Conservation (phyloP, 2,113 vertebrate species). For the Pelecanoides urinatrix region DNA sequence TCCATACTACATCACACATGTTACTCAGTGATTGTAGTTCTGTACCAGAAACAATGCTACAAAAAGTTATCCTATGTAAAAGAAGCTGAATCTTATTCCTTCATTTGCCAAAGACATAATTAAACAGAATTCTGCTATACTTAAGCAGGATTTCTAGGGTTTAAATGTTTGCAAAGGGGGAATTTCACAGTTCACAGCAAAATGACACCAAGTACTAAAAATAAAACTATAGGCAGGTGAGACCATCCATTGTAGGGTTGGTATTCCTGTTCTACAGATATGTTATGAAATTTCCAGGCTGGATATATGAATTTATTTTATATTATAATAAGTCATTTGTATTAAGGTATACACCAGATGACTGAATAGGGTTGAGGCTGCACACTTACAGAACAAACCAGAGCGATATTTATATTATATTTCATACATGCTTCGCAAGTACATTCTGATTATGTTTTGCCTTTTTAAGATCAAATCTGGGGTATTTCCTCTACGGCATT, state of each 20-base stretch:
- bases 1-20: rapidly evolving
- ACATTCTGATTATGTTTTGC: neutral
- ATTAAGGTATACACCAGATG: neutral
- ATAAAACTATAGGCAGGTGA: neutral
- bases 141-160: neutral
- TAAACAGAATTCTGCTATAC: neutral
- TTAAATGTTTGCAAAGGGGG: neutral
- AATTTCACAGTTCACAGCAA: neutral
- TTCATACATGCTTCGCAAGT: neutral
- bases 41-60: neutral
- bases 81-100: neutral
- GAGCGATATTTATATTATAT: neutral
- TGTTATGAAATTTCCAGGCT: neutral
- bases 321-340: rapidly evolving
- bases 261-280: neutral
- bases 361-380: neutral
- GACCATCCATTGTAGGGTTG: neutral
- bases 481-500: neutral
- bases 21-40: neutral
- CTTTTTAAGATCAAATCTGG: neutral
- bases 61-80: neutral
- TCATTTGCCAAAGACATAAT: neutral
- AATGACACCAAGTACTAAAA: neutral
- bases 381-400: neutral
- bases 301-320: neutral